Conservation (phyloP, 2,888 invertebrate genomes). For the Nowickia ferox region DNA sequence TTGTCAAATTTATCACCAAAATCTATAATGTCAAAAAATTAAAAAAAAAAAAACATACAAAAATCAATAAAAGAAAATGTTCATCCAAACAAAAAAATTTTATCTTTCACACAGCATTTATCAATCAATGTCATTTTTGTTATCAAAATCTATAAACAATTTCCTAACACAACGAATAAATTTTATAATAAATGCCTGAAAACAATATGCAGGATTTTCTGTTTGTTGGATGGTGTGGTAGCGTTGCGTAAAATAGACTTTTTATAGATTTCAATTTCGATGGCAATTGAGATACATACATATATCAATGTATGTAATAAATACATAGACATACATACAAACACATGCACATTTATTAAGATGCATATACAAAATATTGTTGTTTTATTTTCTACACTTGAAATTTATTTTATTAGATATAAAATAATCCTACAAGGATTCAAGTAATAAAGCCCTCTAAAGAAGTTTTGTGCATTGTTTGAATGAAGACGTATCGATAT, state of each 20-base stretch:
- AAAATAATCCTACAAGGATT: constrained; percentile 46
- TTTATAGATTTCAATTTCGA: constrained; percentile 52
- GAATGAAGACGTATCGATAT: constrained; percentile 53
- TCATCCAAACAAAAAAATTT: constrained; percentile 18
- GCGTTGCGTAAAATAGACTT: constrained; percentile 57
- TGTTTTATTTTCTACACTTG: constrained; percentile 22
- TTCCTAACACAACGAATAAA: constrained; percentile 38
- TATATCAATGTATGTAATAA: too few species aligned
- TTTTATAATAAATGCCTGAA: constrained; percentile 29
- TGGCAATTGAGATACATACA: constrained; percentile 1
- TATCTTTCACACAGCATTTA: constrained; percentile 42
- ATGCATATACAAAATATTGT: neutral
- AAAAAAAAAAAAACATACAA: neutral
- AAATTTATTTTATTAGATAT: constrained; percentile 53
- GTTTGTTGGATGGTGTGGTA: constrained; percentile 19
- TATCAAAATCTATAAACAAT: constrained; percentile 63
- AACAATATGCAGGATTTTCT: constrained; percentile 11
- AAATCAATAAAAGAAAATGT: neutral
- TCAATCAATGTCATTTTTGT: constrained; percentile 68
- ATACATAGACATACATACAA: too few species aligned
- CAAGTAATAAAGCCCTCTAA: constrained; percentile 37
- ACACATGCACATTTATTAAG: too few species aligned
- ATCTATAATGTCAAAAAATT: constrained; percentile 24
- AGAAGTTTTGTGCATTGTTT: constrained; percentile 11
- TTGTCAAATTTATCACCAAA: constrained; percentile 9